A percentile compares a stretch with the other conserved stretches of the same genome.
phyloP scores from a whole-genome alignment of 2,113 vertebrate species.

The Silurus glanis region DNA sequence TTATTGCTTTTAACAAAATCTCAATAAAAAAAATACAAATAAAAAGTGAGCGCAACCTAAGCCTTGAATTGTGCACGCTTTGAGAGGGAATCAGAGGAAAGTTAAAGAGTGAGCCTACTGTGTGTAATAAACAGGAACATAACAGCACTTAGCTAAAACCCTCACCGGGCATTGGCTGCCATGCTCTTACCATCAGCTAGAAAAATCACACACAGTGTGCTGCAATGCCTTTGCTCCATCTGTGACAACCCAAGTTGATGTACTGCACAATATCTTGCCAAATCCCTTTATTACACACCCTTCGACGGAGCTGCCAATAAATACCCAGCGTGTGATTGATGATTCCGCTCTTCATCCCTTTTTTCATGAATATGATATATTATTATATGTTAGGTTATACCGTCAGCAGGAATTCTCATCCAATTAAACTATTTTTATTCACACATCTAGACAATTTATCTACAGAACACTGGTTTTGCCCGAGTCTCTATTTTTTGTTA shows the following conservation, averaged over 20 bases:
- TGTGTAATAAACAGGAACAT: constrained; percentile 51
- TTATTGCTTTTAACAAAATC: constrained; percentile 8
- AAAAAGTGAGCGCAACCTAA: background rate
- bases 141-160: constrained; percentile 44
- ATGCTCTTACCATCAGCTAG: constrained; percentile 29
- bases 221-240: constrained; percentile 36
- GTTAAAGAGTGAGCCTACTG: constrained; percentile 36
- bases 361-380: background rate
- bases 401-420: background rate
- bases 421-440: background rate
- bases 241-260: constrained; percentile 36
- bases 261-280: constrained; percentile 39
- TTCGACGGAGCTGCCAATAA: constrained; percentile 32
- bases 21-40: background rate
- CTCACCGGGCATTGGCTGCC: constrained; percentile 34
- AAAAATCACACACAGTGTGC: constrained; percentile 23
- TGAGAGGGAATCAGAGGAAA: constrained; percentile 29
- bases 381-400: too few relatives aligned
- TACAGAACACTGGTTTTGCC: too few relatives aligned
- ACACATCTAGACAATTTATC: background rate
- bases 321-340: constrained; percentile 22
- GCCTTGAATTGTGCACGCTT: constrained; percentile 16
- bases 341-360: background rate
- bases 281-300: constrained; percentile 9
- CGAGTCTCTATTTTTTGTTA: too few relatives aligned